Conservation (phyloP, 2,888 invertebrate species). For the Nomada ruficornis region DNA sequence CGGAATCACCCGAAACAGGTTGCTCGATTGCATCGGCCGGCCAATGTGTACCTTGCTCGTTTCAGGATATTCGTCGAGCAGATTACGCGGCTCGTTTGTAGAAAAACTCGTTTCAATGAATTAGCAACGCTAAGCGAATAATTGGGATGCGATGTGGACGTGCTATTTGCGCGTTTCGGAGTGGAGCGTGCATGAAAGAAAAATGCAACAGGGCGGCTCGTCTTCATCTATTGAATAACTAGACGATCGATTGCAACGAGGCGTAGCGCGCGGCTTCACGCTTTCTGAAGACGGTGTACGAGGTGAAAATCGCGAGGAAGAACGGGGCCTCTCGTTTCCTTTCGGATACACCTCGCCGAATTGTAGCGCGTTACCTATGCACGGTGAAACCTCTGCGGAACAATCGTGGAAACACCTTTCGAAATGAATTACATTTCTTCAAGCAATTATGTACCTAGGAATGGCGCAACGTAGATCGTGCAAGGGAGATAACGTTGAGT, state of each 20-base stretch:
- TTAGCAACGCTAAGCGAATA: too few relatives aligned
- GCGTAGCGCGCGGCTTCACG: constrained; percentile 70
- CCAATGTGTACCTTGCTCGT: constrained; percentile 12
- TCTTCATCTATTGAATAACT: constrained; percentile 64
- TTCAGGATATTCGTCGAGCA: constrained; percentile 2
- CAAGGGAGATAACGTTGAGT: neutral
- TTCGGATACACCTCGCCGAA: constrained; percentile 8
- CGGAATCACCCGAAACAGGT: constrained; percentile 29
- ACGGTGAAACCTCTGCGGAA: neutral
- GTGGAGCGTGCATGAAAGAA: neutral
- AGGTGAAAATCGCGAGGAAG: constrained; percentile 65
- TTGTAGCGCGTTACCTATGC: neutral
- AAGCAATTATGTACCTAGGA: neutral
- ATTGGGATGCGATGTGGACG: too few relatives aligned
- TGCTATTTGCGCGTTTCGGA: too few relatives aligned
- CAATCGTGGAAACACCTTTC: neutral
- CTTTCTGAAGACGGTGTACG: constrained; percentile 72
- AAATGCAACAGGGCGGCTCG: constrained; percentile 7
- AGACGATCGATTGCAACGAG: constrained; percentile 67
- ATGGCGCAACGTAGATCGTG: neutral
- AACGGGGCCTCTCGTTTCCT: constrained; percentile 50
- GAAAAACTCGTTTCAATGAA: neutral
- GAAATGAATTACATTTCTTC: neutral
- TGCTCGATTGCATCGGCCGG: constrained; percentile 36
- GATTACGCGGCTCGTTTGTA: neutral